A percentile compares a stretch with the other conserved stretches of the same genome.
Conservation (phyloP, 2,888 invertebrate species). For the Cheilosia pagana region DNA sequence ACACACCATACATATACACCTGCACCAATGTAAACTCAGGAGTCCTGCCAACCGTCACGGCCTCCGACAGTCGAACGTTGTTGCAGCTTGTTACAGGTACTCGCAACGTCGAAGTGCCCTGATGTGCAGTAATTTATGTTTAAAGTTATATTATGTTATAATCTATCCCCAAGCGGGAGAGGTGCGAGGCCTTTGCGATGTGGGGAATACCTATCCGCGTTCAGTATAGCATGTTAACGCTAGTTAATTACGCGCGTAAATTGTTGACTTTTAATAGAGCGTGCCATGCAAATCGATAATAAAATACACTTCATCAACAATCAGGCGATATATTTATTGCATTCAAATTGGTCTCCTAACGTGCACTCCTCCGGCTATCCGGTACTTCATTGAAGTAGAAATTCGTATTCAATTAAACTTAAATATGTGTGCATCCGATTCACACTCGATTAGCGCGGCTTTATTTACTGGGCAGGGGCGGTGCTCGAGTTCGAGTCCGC, state of each 20-base stretch:
- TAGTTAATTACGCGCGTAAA: slow-evolving; percentile 56
- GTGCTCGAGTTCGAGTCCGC: not conserved
- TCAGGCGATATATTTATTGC: slow-evolving; percentile 46
- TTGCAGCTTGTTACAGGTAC: not conserved
- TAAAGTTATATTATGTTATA: slow-evolving; percentile 31
- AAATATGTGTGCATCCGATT: slow-evolving; percentile 53
- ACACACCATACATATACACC: not conserved
- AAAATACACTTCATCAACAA: slow-evolving; percentile 56
- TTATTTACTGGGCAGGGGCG: slow-evolving; percentile 30
- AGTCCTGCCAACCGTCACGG: slow-evolving; percentile 2
- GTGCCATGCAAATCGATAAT: slow-evolving; percentile 51
- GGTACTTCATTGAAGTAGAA: slow-evolving; percentile 21
- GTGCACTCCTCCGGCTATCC: not conserved
- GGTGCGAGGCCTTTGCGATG: not conserved
- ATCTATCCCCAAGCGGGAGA: slow-evolving; percentile 41
- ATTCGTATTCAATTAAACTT: slow-evolving; percentile 60
- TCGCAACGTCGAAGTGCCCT: not conserved
- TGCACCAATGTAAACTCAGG: slow-evolving; percentile 27
- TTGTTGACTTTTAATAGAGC: slow-evolving; percentile 55
- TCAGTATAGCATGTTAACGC: slow-evolving; percentile 30
- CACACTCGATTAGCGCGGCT: slow-evolving; percentile 59
- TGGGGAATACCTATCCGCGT: not conserved
- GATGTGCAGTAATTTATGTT: slow-evolving; percentile 32
- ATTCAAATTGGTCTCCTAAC: slow-evolving; percentile 24
- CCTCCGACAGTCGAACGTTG: slow-evolving; percentile 5